Percentiles rank a stretch among this genome's conserved stretches.
These are phyloP conservation scores for Lasius fuliginosus DNA, from an alignment of 2,888 invertebrate genomes.

Conservation along the genomic window DNA sequence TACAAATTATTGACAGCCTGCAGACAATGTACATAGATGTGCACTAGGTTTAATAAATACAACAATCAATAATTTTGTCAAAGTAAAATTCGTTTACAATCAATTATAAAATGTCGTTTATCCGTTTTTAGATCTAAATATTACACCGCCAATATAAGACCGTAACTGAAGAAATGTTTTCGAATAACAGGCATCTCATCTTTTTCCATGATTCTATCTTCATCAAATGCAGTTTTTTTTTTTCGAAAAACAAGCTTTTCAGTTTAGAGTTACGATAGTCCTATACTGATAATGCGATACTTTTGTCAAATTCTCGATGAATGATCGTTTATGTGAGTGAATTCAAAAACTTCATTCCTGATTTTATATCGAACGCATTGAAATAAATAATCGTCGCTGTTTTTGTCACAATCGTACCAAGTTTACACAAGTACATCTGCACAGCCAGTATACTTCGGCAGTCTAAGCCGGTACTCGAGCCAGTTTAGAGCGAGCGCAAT, in stretches of 20 bases:
- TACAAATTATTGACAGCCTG: no score
- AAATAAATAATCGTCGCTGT: constrained; percentile 30
- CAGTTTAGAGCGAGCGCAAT: constrained; percentile 17
- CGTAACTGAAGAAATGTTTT: not conserved
- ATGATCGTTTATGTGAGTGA: not conserved
- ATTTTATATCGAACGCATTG: constrained; percentile 3
- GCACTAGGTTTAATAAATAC: not conserved
- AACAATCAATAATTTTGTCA: not conserved
- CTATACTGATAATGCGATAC: not conserved
- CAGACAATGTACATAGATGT: not conserved
- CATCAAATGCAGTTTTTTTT: not conserved
- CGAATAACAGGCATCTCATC: not conserved
- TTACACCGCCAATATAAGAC: not conserved
- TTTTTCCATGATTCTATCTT: not conserved
- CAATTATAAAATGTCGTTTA: not conserved
- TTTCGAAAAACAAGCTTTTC: not conserved
- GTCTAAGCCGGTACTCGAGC: constrained; percentile 11
- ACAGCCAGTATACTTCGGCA: not conserved
- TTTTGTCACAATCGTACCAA: constrained; percentile 3
- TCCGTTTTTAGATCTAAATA: not conserved
- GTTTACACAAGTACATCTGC: constrained; percentile 4
- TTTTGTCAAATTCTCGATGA: not conserved
- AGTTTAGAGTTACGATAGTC: not conserved
- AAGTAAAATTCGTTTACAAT: not conserved
- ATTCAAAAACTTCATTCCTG: not conserved